These are phyloP conservation scores for Melanerpes formicivorus DNA, from an alignment of 2,113 vertebrate genomes.

Conservation along the genomic window DNA sequence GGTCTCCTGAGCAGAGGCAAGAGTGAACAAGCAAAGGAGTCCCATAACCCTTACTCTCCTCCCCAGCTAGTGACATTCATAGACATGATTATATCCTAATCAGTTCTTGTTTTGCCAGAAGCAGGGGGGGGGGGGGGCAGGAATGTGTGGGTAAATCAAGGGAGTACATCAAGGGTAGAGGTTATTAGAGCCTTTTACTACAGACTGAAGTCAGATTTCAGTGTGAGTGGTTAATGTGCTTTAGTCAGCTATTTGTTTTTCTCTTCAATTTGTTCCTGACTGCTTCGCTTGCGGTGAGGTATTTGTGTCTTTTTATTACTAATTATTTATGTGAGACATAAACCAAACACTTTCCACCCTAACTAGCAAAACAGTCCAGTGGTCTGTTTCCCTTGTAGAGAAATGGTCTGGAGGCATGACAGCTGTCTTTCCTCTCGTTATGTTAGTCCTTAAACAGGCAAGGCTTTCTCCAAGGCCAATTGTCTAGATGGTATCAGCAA, in stretches of 20 bases:
- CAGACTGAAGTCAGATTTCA: slow-evolving; percentile 1
- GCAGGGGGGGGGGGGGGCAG: background rate
- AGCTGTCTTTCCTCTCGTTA: background rate
- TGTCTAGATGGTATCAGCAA: background rate
- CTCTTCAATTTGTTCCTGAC: slow-evolving; percentile 24
- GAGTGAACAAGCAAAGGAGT: background rate
- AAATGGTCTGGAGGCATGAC: background rate
- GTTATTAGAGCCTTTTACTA: background rate
- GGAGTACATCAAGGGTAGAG: background rate
- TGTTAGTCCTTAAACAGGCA: slow-evolving; percentile 26
- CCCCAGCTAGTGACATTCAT: background rate
- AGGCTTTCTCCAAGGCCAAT: slow-evolving; percentile 1
- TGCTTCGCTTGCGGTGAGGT: background rate
- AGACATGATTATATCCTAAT: background rate
- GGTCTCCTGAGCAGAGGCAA: background rate
- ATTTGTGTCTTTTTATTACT: slow-evolving; percentile 54
- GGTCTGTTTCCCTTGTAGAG: slow-evolving; percentile 13
- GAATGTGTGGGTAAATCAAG: background rate
- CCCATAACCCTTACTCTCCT: background rate
- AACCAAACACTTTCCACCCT: slow-evolving; percentile 38
- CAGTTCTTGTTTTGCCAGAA: background rate
- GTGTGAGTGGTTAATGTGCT: background rate
- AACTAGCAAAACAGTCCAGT: slow-evolving; percentile 13
- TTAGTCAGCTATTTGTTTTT: slow-evolving; percentile 47
- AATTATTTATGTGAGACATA: slow-evolving; percentile 53